Evolutionary conservation across 2,113 vertebrate species (phyloP), one percentile per base, ranked within the genome.

Genomic region (Burhinus oedicnemus): DNA sequence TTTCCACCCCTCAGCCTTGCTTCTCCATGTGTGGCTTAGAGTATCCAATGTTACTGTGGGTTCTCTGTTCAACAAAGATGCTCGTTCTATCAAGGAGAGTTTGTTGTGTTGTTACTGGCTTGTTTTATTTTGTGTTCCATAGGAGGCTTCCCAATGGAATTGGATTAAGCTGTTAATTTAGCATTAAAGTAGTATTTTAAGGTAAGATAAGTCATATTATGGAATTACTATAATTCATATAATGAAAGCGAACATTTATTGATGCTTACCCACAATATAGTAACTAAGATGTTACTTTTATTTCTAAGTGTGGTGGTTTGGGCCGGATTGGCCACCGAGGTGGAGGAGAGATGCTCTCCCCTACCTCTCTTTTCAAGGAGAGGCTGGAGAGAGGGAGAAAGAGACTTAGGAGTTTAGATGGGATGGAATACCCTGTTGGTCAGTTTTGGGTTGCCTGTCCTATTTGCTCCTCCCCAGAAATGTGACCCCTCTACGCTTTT

Each of bases 11-110:
- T n/a, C 9, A 64, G n/a, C 26, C 44, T 77, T 3, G 1, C 6
- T 12, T 81, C 7, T 27, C 10, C 1, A 0, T 2, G 2, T 9
- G 19, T 79, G 61, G 20, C 47, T 75, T 58, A 44, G 42, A 38
- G 26, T 32, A 38, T 65, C 26, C 22, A 15, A 19, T 22, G 51
- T 12, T 60, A 23, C n/a, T 58, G 27, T 30, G 78, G 36, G 19
- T 21, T 77, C 58, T 80, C 44, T 52, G 34, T 36, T 92, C 55
- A 51, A 17, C 7, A 60, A 44, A 66, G 38, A 7, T 36, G 17
- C 15, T 62, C 1, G 0, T 72, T 81, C 49, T 70, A 4, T 34
- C 26, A 15, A 12, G 11, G 9, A 12, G 27, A n/a, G n/a, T n/a
- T n/a, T n/a, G n/a, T 82, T 74, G 45, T 72, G 20, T 5, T 71